Evolutionary conservation across 2,888 invertebrate species (phyloP).

Genomic region (Leptinotarsa tumamoca): DNA sequence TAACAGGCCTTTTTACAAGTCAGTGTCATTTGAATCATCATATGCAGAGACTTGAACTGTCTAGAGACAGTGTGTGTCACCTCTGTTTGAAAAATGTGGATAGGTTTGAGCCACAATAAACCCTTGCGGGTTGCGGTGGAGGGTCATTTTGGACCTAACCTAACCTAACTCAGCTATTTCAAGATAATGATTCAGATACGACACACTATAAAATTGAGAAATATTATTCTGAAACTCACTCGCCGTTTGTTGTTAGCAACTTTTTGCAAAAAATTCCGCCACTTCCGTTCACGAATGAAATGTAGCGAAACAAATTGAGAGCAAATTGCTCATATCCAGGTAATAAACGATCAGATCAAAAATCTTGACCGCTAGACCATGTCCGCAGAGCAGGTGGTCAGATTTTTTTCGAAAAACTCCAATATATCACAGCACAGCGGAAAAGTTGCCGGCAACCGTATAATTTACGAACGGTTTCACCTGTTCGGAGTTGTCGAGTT

Average conservation of each 20-base stretch:
- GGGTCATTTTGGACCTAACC: too few relatives aligned
- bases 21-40: too few relatives aligned
- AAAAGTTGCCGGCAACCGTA: conserved; percentile 32
- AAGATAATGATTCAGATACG: too few relatives aligned
- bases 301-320: conserved; percentile 22
- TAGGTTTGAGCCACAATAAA: too few relatives aligned
- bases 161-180: too few relatives aligned
- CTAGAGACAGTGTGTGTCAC: too few relatives aligned
- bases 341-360: conserved; percentile 20
- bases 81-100: too few relatives aligned
- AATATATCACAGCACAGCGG: conserved; percentile 34
- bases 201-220: background rate
- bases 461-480: conserved; percentile 49
- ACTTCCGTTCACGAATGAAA: conserved; percentile 21
- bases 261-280: background rate
- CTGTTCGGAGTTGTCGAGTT: conserved; percentile 36
- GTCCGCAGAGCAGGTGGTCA: conserved; percentile 20
- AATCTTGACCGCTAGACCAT: conserved; percentile 18
- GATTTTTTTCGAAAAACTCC: conserved; percentile 12
- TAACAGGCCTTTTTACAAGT: too few relatives aligned
- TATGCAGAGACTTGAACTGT: too few relatives aligned
- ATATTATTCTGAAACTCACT: background rate
- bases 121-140: too few relatives aligned
- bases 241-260: background rate
- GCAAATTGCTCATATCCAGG: conserved; percentile 22